Evolutionary conservation across 2,113 vertebrate species (phyloP).

Genomic region (Rutilus rutilus): DNA sequence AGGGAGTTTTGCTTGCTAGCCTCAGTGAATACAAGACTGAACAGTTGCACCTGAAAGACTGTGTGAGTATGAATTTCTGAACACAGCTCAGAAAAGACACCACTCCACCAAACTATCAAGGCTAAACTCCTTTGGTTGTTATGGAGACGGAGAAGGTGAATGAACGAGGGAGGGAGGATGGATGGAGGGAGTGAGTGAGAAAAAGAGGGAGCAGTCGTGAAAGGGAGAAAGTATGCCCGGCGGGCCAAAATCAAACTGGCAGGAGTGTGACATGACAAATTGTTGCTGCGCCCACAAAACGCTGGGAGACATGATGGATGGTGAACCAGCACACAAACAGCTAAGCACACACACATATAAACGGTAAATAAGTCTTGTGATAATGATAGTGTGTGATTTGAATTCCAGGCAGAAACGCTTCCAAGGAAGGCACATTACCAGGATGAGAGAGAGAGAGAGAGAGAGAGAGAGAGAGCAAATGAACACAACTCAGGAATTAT

Average conservation of each 20-base stretch:
- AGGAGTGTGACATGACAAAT: slow-evolving; percentile 40
- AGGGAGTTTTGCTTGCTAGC: not conserved
- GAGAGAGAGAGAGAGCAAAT: not conserved
- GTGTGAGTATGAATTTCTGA: not conserved
- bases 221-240: slow-evolving; percentile 22
- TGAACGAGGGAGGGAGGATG: not conserved
- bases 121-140: slow-evolving; percentile 37
- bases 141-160: slow-evolving; percentile 35
- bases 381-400: slow-evolving; percentile 22
- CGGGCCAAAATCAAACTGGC: slow-evolving; percentile 21
- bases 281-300: slow-evolving; percentile 20
- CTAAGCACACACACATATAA: slow-evolving; percentile 8
- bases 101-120: slow-evolving; percentile 17
- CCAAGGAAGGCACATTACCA: not conserved
- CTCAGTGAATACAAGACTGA: not conserved
- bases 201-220: not conserved
- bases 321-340: not conserved
- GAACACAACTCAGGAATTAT: not conserved
- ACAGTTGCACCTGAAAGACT: too few relatives aligned
- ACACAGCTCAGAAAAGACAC: not conserved
- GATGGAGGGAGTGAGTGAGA: not conserved
- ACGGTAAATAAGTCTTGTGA: not conserved
- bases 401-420: not conserved
- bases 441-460: not conserved
- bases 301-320: slow-evolving; percentile 37